Evolutionary conservation across 2,888 invertebrate genomes (phyloP).

Genomic region (Salticus scenicus): DNA sequence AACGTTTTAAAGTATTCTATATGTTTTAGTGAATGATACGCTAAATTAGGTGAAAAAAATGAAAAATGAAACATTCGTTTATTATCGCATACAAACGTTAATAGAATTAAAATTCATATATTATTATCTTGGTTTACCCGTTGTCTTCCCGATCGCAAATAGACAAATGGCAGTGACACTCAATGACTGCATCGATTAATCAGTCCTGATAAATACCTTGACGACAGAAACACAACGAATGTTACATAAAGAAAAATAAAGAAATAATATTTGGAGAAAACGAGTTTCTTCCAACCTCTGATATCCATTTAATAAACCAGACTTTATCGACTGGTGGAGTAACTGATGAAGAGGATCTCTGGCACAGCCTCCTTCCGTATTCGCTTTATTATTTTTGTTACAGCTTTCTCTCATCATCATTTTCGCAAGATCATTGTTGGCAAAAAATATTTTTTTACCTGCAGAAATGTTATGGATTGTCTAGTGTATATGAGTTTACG

Average conservation of each 20-base stretch:
- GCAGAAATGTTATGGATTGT: too few relatives aligned
- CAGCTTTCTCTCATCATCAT: too few relatives aligned
- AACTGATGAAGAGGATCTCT: conserved; percentile 27
- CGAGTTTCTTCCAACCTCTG: neutral
- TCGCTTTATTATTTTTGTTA: too few relatives aligned
- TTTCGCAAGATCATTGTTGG: too few relatives aligned
- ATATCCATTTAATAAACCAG: conserved; percentile 14
- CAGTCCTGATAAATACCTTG: neutral
- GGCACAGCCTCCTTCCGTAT: too few relatives aligned
- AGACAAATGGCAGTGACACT: neutral
- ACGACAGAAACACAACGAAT: neutral
- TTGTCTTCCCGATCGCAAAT: neutral
- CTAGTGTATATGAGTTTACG: too few relatives aligned
- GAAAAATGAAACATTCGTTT: too few relatives aligned
- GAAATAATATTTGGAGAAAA: neutral
- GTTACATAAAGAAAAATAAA: neutral
- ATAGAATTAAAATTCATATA: neutral
- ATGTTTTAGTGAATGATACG: too few relatives aligned
- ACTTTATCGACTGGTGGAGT: conserved; percentile 46
- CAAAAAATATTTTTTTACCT: too few relatives aligned
- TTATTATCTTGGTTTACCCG: neutral
- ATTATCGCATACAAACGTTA: too few relatives aligned
- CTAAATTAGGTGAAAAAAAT: too few relatives aligned
- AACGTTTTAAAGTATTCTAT: too few relatives aligned
- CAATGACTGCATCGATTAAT: neutral